phyloP scores from a whole-genome alignment of 1,140 invertebrate species.

The Brachionus sp. region DNA sequence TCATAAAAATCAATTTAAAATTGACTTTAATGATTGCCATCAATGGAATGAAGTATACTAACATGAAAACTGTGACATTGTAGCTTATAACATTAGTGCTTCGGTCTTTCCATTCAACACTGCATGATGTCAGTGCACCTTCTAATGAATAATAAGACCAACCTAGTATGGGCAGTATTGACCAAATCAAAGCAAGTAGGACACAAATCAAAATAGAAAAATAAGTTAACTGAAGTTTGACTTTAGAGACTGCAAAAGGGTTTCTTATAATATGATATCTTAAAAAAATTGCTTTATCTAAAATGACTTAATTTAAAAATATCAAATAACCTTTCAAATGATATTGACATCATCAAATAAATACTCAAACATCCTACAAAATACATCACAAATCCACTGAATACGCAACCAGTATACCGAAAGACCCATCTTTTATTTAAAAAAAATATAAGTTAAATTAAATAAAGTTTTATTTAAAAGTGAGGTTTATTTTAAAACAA shows the following conservation, averaged over 20 bases:
- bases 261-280: conserved; percentile 33
- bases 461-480: neutral
- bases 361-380: conserved; percentile 41
- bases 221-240: neutral
- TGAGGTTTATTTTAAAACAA: too few relatives aligned
- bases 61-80: conserved; percentile 35
- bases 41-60: conserved; percentile 32
- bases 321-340: conserved; percentile 15
- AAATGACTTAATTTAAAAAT: neutral
- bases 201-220: neutral
- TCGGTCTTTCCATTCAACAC: conserved; percentile 44
- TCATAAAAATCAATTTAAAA: conserved; percentile 36
- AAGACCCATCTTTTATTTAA: conserved; percentile 23
- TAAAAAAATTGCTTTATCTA: neutral
- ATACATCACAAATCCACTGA: conserved; percentile 34
- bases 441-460: too few relatives aligned
- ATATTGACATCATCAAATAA: conserved; percentile 33
- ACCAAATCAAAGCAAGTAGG: conserved; percentile 1
- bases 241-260: neutral
- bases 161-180: conserved; percentile 20
- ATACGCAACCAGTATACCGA: neutral
- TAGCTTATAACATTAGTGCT: conserved; percentile 31
- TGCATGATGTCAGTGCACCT: conserved; percentile 23
- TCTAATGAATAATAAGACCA: conserved; percentile 44
- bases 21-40: neutral